Evolutionary conservation across 2,113 vertebrate species (phyloP), one percentile per base, ranked within the genome.

Genomic region (Forbesichthys papilliferus): DNA sequence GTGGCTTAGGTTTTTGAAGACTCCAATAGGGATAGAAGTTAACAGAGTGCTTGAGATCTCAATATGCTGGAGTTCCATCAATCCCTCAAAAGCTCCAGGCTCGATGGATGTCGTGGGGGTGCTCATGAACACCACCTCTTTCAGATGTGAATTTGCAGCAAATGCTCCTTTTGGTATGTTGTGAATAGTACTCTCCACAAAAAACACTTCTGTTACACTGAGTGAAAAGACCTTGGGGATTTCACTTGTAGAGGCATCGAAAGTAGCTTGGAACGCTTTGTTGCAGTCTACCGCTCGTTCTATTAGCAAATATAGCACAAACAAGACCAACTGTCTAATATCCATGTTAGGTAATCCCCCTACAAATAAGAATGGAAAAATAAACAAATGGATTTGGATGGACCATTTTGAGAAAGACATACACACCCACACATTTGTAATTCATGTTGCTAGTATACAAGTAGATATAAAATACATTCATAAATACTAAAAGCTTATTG

Each of bases 21-120:
- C 81, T 48, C 90, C 93, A n/a, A 75, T 60, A 4, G 86, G 69
- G 2, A 95, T 51, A 16, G 77, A 86, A 5, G 66, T 74, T 51
- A 95, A 53, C 0, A 36, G 3, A 6, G 83, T 92, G 13, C 48
- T 60, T 48, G 92, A 92, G 75, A 94, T 90, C 10, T 93, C 93
- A 68, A 93, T 34, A 1, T 63, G 13, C 4, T 7, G 76, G 18
- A 94, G 78, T 10, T 90, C 66, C 7, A 70, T 62, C 71, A 94
- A 74, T 68, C 86, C 86, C 67, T 93, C 90, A 81, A 97, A 95
- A 14, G 93, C 93, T 62, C 92, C 93, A 3, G 77, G 71, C 71
- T 94, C 92, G 9, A 95, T 66, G 7, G 65, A 77, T 42, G 65
- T 46, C 2, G 90, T 89, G 1, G 74, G 64, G 47, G 88, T 94